Base-by-base conservation (phyloP, 2,113 vertebrate genomes). In the Dasypus novemcinctus region DNA sequence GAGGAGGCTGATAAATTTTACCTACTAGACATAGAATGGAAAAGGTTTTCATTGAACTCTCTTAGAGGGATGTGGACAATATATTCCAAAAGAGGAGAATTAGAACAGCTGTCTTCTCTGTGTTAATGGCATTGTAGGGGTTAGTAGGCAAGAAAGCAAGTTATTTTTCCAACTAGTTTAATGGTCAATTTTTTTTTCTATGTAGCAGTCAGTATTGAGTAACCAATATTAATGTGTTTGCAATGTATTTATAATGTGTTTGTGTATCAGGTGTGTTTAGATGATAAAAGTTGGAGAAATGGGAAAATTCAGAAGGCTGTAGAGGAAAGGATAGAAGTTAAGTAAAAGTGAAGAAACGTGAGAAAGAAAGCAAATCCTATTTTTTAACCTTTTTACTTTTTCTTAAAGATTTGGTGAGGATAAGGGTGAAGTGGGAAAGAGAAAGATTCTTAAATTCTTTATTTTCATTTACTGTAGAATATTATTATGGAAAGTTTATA, bases 381-480 rank as follows among this genome's bases (percentile, higher is more conserved):
- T 64, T 94, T 61, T 63, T 10, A 80, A 9, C 54, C n/a, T 93
- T 91, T 91, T 81, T 54, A 17, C 17, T 86, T 94, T 75, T 71
- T 88, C 23, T 90, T 12, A 91, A 72, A 74, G 54, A 36, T 87
- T 96, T 86, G 93, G 25, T 92, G 49, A 87, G 68, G 27, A 82
- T 90, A 72, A 95, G 59, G 36, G 52, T 27, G 64, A 87, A 93
- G 9, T 38, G 21, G 68, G 31, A 64, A 85, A 78, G 87, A 84
- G 87, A 84, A 86, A 27, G 12, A 54, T 75, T 92, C 17, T 86
- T 79, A 88, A 94, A 49, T 93, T 91, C 23, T 82, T 92, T 81
- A 59, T 94, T 88, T 20, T 66, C 23, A 59, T 84, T 87, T 66
- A 82, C 46, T 89, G 5, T 93, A 93, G 23, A 78, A 64, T 95